These are phyloP conservation scores for Venustoraphidia nigricollis DNA, from an alignment of 2,888 invertebrate species.

Conservation along the genomic window DNA sequence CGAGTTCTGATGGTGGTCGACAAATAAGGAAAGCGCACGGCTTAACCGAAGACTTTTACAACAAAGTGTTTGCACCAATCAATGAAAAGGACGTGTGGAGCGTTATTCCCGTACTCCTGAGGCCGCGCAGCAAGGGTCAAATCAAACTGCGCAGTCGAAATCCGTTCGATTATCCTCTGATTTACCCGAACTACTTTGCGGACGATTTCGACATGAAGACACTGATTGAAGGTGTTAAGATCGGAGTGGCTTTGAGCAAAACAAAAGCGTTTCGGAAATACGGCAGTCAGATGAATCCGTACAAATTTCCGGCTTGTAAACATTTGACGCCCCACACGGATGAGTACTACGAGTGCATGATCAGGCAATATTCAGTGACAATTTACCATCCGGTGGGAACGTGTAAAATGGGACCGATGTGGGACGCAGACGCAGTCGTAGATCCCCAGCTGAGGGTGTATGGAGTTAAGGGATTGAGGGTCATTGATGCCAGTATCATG, in stretches of 20 bases:
- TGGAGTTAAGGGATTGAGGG: conserved; percentile 61
- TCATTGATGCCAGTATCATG: conserved; percentile 78
- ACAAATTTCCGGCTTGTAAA: conserved; percentile 63
- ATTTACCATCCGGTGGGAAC: conserved; percentile 81
- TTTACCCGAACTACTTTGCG: conserved; percentile 78
- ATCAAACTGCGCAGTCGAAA: conserved; percentile 68
- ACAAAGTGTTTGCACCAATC: conserved; percentile 57
- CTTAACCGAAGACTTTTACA: conserved; percentile 55
- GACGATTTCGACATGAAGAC: conserved; percentile 67
- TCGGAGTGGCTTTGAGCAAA: conserved; percentile 62
- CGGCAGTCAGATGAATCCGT: conserved; percentile 52
- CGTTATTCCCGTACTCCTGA: conserved; percentile 66
- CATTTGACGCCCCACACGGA: conserved; percentile 53
- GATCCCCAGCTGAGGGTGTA: conserved; percentile 66
- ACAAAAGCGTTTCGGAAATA: conserved; percentile 62
- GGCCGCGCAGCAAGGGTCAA: conserved; percentile 71
- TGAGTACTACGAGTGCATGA: conserved; percentile 77
- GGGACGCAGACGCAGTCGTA: conserved; percentile 72
- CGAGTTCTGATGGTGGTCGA: conserved; percentile 72
- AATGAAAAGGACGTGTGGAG: conserved; percentile 69
- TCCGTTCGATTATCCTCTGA: conserved; percentile 76
- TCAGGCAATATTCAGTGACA: conserved; percentile 63
- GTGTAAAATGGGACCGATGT: conserved; percentile 78
- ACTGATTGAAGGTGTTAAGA: conserved; percentile 72
- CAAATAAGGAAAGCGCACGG: conserved; percentile 71